Evolutionary conservation across 2,113 vertebrate genomes (phyloP).

Genomic region (Aspiorhynchus laticeps): DNA sequence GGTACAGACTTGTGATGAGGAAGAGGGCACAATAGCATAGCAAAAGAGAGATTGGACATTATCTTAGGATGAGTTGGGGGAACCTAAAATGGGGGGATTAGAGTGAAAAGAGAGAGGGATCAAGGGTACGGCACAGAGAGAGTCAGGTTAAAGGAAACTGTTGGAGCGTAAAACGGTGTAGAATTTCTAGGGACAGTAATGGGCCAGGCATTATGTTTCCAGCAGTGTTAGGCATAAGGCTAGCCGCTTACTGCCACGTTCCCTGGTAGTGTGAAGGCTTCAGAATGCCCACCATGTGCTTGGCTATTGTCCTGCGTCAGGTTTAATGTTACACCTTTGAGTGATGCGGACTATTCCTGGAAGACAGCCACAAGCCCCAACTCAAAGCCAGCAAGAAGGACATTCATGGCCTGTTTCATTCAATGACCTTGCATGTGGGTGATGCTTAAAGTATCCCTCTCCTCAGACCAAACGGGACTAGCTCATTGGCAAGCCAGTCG

Average conservation of each 20-base stretch:
- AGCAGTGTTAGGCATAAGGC: constrained; percentile 52
- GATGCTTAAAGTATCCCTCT: not conserved
- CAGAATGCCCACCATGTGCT: constrained; percentile 69
- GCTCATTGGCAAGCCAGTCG: not conserved
- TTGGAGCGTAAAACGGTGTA: constrained; percentile 59
- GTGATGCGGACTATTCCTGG: constrained; percentile 77
- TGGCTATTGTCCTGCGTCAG: constrained; percentile 79
- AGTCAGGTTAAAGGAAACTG: constrained; percentile 29
- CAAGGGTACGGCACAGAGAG: not conserved
- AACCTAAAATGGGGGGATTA: constrained; percentile 25
- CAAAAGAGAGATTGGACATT: constrained; percentile 6
- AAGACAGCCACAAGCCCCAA: constrained; percentile 69
- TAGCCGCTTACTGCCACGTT: constrained; percentile 63
- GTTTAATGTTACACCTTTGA: constrained; percentile 81
- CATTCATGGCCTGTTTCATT: constrained; percentile 32
- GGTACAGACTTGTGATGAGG: constrained; percentile 35
- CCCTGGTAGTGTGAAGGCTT: constrained; percentile 66
- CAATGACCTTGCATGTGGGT: constrained; percentile 18
- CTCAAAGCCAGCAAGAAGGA: constrained; percentile 19
- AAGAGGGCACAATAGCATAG: constrained; percentile 28
- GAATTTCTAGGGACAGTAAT: constrained; percentile 66
- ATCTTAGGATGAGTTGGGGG: constrained; percentile 12
- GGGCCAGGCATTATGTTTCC: constrained; percentile 67
- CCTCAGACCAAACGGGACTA: not conserved
- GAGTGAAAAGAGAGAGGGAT: constrained; percentile 6